Base-by-base conservation (phyloP, 2,888 invertebrate genomes). In the Mactromeris polynyma region DNA sequence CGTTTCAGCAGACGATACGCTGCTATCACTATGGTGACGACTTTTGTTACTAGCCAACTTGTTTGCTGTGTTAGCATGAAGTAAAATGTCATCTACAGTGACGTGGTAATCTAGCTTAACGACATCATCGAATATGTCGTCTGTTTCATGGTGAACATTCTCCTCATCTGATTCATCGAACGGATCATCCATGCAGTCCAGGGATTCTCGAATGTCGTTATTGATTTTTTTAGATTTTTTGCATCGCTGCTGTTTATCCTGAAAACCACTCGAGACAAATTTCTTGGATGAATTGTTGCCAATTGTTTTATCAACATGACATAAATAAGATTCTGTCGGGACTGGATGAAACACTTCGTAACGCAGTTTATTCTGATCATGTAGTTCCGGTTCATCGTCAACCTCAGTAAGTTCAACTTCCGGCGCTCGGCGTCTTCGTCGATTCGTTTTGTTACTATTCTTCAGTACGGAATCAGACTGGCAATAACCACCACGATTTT, bases 241-340 rank as follows among this genome's bases (percentile, higher is more conserved):
- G 7, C 80, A 33, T 38, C 82, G 40, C n/a, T 40, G 51, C 21
- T 19, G 26, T 38, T 77, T 51, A 19, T 54, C 38, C 77, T 26
- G 1, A 54, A 78, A 19, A 87, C 51, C 58, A 87, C n/a, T n/a
- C n/a, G n/a, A n/a, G n/a, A n/a, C n/a, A n/a, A n/a, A n/a, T n/a
- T n/a, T n/a, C n/a, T n/a, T n/a, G n/a, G n/a, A n/a, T n/a, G n/a
- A n/a, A n/a, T n/a, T n/a, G n/a, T n/a, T 51, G 7, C 89, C 89
- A 31, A 94, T 89, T 36, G 89, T 90, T 86, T 94, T 93, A 4
- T 91, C 84, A 69, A 93, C 93, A 78, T 94, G 93, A 0, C 93
- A 88, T 4, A 94, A 64, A 6, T 93, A 94, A 58, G 92, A 93
- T 38, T 90, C 88, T 1, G 64, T 85, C 14, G 94, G 93, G 80